These are phyloP conservation scores for Phlogophora meticulosa DNA, from an alignment of 2,888 invertebrate genomes.

Conservation along the genomic window DNA sequence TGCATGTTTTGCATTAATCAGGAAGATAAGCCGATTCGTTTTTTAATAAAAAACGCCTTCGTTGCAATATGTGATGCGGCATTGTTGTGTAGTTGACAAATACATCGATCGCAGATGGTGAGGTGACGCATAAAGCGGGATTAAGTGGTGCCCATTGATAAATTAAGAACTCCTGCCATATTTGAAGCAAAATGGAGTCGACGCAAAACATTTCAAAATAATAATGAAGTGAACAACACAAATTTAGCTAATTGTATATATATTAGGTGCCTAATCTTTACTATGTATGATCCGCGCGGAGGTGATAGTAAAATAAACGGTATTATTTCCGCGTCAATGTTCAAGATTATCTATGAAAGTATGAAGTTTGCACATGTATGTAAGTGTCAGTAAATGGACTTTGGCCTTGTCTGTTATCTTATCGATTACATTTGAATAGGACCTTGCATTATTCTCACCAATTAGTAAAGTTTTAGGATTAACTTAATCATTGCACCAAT, in stretches of 20 bases:
- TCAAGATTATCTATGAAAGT: conserved; percentile 9
- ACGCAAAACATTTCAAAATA: too few relatives aligned
- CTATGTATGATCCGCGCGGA: neutral
- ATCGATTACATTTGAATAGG: conserved; percentile 12
- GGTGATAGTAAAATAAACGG: neutral
- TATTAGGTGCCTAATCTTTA: neutral
- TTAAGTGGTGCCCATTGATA: neutral
- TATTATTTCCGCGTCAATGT: conserved; percentile 1
- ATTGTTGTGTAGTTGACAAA: neutral
- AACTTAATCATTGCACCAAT: neutral
- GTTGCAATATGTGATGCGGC: too few relatives aligned
- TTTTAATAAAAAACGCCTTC: neutral
- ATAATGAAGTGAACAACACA: too few relatives aligned
- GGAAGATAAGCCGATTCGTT: neutral
- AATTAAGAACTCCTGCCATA: neutral
- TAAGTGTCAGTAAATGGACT: neutral
- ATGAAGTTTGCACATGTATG: conserved; percentile 2
- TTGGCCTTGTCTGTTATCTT: conserved; percentile 10
- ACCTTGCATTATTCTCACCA: neutral
- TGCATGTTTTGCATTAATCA: neutral
- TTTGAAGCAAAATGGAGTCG: neutral
- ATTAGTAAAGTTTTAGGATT: neutral
- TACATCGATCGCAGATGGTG: neutral
- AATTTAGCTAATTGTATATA: too few relatives aligned
- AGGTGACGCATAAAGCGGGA: neutral